Evolutionary conservation across 2,888 invertebrate species (phyloP), one percentile per base, ranked within the genome.

Genomic region (Alloscopus bannaensis): DNA sequence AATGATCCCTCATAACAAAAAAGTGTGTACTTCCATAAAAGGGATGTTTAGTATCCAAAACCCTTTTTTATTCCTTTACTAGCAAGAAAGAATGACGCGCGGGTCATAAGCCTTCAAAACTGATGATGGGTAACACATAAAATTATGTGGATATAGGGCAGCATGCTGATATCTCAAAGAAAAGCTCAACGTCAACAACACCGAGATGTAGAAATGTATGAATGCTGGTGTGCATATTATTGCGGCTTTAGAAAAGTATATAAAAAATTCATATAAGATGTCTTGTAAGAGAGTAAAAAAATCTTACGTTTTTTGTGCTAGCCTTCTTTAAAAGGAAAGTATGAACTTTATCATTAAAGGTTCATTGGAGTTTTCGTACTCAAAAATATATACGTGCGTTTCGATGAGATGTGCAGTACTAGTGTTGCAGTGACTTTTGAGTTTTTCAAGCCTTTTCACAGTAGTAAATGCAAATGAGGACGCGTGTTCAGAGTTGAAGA

Each of bases 91-190:
- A n/a, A 72, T 60, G 66, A 79, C 18, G 71, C 26, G 40, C 71
- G 52, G 79, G 72, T 79, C 79, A 79, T 79, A 71, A 79, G 79
- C 78, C 78, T 66, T 71, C 45, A 52, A 69, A 69, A 57, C 26
- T 71, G 42, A 68, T 71, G 62, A 79, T 66, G 52, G 78, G 59
- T 57, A 65, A 40, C 65, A 79, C 22, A 68, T 59, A 78, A 73
- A 65, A 42, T 65, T 28, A 42, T 69, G 68, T 52, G 40, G 26
- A 77, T 69, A 64, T 77, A 77, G 77, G 77, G 77, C 76, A 76
- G 31, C 68, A 20, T 62, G 52, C 40, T 45, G 42, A 55, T 57
- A 50, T 29, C n/a, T 26, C 36, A 20, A 59, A 45, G 73, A 60
- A 40, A 18, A 42, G 55, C n/a, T 55, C 24, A n/a, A 13, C n/a